phyloP scores from a whole-genome alignment of 2,113 vertebrate species.

The Psilopogon haemacephalus region DNA sequence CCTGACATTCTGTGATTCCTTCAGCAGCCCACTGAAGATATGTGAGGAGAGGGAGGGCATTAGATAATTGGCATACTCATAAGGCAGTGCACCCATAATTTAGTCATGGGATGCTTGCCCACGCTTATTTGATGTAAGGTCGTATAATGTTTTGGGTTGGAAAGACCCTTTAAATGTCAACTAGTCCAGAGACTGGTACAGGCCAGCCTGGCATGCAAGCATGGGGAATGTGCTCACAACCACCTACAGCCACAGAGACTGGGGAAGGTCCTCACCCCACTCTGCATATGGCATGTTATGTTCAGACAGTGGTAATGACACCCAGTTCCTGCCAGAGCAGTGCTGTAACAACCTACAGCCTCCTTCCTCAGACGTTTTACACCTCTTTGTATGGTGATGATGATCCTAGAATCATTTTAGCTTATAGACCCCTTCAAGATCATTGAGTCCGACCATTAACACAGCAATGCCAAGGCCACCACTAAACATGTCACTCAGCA shows the following conservation, averaged over 20 bases:
- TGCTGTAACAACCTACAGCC: rapidly evolving
- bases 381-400: rapidly evolving
- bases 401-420: not conserved
- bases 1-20: not conserved
- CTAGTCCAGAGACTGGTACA: not conserved
- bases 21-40: not conserved
- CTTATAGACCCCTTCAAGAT: not conserved
- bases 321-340: not conserved
- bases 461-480: too few relatives aligned
- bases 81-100: not conserved
- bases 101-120: not conserved
- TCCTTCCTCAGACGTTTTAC: not conserved
- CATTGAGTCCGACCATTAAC: too few relatives aligned
- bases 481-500: not conserved
- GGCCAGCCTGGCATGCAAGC: not conserved
- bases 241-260: not conserved
- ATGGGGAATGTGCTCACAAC: not conserved
- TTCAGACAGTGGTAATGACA: rapidly evolving
- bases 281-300: rapidly evolving
- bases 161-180: not conserved
- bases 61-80: too few relatives aligned
- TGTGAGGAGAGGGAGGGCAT: too few relatives aligned
- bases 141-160: not conserved
- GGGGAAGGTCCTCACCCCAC: not conserved
- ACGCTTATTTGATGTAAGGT: not conserved